Evolutionary conservation across 2,888 invertebrate genomes (phyloP), one percentile per base, ranked within the genome.

Genomic region (Yponomeuta plumbellus): DNA sequence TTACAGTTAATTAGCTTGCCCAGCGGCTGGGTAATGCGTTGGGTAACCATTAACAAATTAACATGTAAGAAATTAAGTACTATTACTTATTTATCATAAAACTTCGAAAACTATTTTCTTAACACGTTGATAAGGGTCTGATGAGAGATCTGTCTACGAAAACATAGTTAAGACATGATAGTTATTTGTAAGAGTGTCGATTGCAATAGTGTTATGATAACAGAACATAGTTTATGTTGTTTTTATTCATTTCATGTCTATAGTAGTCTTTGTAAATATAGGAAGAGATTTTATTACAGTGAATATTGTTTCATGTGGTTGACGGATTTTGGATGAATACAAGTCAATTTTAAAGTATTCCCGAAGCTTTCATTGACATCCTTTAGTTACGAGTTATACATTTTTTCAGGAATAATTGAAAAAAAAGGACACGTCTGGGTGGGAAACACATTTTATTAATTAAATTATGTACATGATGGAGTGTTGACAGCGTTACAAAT

Each of bases 381-480:
- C 23, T 59, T 58, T 8, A 21, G 34, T 6, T 6, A 5, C 34
- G 34, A 8, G 34, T 34, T 34, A 34, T 8, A 34, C 6, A 34
- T 5, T 34, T 34, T 10, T 0, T 20, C 6, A 20, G 11, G 58
- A 21, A 5, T 11, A 11, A 22, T 58, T 13, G 58, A 64, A 64
- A 44, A 21, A 52, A 64, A 52, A 52, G 20, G 11, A 52, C 23
- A 8, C 26, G 8, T 26, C 11, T 67, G 66, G 83, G 87, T 88
- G 88, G 83, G 83, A 83, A 90, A 86, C 85, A 86, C 81, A 83
- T 80, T 87, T 88, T 88, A 88, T 84, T 88, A 83, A 66, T 77
- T 79, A 80, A 81, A 72, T 78, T 87, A 88, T 86, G 79, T 88
- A 89, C 89, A 89, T 85, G 78, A 77, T 81, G 80, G 70, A 34